phyloP scores from a whole-genome alignment of 2,113 vertebrate species.

The Oceanites oceanicus region DNA sequence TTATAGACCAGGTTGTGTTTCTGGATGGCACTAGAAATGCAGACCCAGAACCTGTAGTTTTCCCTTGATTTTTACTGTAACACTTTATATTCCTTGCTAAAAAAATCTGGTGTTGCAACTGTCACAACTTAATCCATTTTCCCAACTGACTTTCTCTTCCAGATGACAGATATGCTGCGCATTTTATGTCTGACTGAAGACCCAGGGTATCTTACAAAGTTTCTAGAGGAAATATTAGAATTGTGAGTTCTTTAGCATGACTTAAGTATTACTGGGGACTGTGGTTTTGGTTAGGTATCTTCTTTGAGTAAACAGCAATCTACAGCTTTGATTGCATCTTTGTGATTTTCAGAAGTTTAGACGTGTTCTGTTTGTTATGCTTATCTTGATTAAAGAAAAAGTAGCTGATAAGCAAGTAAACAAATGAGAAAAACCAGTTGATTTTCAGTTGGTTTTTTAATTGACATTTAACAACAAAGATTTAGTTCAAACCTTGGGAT shows the following conservation, averaged over 20 bases:
- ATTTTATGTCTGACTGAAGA: slow-evolving; percentile 89
- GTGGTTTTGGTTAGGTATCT: background rate
- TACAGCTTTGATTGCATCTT: background rate
- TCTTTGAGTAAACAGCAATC: background rate
- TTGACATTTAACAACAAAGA: background rate
- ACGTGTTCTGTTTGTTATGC: rapidly evolving
- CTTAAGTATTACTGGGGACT: background rate
- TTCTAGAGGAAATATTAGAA: slow-evolving; percentile 86
- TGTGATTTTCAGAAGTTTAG: background rate
- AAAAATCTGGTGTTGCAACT: background rate
- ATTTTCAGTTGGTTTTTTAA: background rate
- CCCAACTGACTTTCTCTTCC: background rate
- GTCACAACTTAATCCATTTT: background rate
- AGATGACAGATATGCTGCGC: slow-evolving; percentile 88
- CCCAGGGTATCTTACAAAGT: slow-evolving; percentile 81
- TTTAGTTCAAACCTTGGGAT: background rate
- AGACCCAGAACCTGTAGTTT: background rate
- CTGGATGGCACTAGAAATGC: background rate
- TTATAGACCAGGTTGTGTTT: background rate
- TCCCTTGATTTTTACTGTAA: background rate
- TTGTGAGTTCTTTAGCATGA: slow-evolving; percentile 75
- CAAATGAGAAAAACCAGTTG: background rate
- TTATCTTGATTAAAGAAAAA: background rate
- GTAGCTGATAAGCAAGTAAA: background rate
- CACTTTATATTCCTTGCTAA: background rate